Evolutionary conservation across 2,888 invertebrate genomes (phyloP), one percentile per base, ranked within the genome.

Genomic region (Torymus auratus): DNA sequence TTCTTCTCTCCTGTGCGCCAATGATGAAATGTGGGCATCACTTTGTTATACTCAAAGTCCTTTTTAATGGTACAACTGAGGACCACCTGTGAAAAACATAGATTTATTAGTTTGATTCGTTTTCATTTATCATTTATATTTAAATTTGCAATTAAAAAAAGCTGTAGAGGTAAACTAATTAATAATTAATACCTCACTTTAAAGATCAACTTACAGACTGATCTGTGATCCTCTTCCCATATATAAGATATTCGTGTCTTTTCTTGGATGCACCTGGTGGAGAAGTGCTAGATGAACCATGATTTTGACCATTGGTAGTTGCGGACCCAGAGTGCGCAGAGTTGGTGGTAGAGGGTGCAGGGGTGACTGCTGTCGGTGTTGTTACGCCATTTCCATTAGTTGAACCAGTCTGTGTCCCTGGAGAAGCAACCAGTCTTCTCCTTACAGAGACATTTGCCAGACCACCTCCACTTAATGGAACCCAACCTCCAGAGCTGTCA

Each of bases 21-120:
- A 92, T 98, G 98, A 92, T 98, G 98, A 93, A 99, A 99, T 65
- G 98, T 98, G 53, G 99, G 98, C 96, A 98, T 98, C 88, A 98
- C 98, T 93, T 97, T 97, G 92, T 97, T 97, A 93, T 98, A 98
- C 91, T 97, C 96, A 91, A 98, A 96, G 92, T 98, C 98, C 91
- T 97, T 96, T 92, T 97, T 97, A 91, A 98, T 96, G 72, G 96
- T 96, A 93, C 98, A 98, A 92, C 97, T 96, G 85, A 98, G 93
- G 85, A 98, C 97, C 89, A 96, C 96, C 98, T 98, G 92, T 4
- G 90, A 89, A 67, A 73, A 0, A 65, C 7, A 71, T 50, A 64
- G 14, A 52, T 1, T 11, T 62, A 52, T 60, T 23, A 67, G 60
- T 15, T 69, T 23, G 17, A 62, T 50, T 52, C 52, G 17, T 61